phyloP scores from a whole-genome alignment of 2,797 vertebrate species.

The Xenopus petersii region DNA sequence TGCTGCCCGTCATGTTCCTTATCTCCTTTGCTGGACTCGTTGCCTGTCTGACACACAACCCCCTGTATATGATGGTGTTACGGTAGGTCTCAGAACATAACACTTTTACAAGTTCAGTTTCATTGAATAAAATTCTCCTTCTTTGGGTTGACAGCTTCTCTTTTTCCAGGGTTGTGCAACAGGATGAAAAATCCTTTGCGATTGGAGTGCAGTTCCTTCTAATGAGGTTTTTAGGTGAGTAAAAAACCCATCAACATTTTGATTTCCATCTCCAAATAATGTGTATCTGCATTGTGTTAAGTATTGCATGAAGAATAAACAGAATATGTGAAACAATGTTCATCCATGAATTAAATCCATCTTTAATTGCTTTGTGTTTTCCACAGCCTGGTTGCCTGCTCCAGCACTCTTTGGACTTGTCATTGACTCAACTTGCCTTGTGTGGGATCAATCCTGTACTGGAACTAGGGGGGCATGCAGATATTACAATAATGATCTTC shows the following conservation, averaged over 20 bases:
- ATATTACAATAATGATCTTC: slow-evolving; percentile 86
- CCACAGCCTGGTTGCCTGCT: slow-evolving; percentile 85
- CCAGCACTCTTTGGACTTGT: slow-evolving; percentile 83
- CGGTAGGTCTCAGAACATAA: slow-evolving; percentile 66
- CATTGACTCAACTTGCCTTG: slow-evolving; percentile 86
- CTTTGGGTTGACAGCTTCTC: neutral
- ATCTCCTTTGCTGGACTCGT: slow-evolving; percentile 83
- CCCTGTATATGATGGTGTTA: slow-evolving; percentile 96
- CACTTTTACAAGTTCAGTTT: no score
- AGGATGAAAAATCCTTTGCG: slow-evolving; percentile 91
- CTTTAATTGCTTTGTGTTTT: neutral
- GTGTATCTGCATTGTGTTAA: no score
- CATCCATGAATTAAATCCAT: no score
- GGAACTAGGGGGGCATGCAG: slow-evolving; percentile 73
- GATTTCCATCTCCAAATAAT: no score
- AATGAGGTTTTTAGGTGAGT: slow-evolving; percentile 90
- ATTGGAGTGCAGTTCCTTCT: slow-evolving; percentile 92
- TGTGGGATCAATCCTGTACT: slow-evolving; percentile 76
- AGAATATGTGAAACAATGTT: no score
- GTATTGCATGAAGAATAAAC: no score
- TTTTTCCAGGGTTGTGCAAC: slow-evolving; percentile 76
- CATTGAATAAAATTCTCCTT: no score
- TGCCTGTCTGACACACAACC: slow-evolving; percentile 88
- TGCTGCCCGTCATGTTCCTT: slow-evolving; percentile 78
- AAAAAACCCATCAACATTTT: neutral